These are phyloP conservation scores for Gnatocerus cornutus DNA, from an alignment of 2,888 invertebrate genomes.

Conservation along the genomic window DNA sequence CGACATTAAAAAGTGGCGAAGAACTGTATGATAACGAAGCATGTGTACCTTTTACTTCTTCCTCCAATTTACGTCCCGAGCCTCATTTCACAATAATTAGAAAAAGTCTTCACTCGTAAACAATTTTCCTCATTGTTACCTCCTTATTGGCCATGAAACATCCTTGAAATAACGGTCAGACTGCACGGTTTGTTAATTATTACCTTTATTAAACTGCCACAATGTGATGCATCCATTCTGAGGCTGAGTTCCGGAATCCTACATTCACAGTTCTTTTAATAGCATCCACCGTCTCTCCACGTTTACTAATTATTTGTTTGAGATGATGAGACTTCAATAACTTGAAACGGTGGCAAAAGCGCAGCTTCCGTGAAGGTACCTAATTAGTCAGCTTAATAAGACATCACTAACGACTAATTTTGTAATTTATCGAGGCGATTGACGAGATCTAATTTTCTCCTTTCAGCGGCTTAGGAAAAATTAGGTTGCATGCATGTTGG, in stretches of 20 bases:
- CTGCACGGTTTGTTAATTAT: conserved; percentile 33
- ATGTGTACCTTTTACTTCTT: neutral
- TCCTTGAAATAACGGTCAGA: conserved; percentile 34
- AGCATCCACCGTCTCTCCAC: neutral
- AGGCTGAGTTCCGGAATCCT: conserved; percentile 10
- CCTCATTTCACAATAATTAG: neutral
- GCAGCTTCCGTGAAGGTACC: conserved; percentile 1
- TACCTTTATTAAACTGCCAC: conserved; percentile 8
- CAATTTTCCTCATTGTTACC: conserved; percentile 9
- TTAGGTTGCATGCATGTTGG: no score
- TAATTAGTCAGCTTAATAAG: conserved; percentile 20
- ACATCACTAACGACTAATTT: neutral
- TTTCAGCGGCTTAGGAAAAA: no score
- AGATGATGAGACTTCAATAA: neutral
- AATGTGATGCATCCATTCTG: neutral
- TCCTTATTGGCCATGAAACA: conserved; percentile 21
- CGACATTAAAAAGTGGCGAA: no score
- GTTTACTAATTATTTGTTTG: conserved; percentile 7
- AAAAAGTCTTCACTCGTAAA: neutral
- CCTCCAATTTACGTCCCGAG: neutral
- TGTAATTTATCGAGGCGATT: conserved; percentile 11
- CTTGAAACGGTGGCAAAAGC: conserved; percentile 11
- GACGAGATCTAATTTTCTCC: conserved; percentile 22
- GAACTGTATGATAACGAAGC: no score
- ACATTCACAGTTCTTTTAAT: neutral